These are phyloP conservation scores for Leptatherina wallacei DNA, from an alignment of 2,797 vertebrate genomes.

Conservation along the genomic window DNA sequence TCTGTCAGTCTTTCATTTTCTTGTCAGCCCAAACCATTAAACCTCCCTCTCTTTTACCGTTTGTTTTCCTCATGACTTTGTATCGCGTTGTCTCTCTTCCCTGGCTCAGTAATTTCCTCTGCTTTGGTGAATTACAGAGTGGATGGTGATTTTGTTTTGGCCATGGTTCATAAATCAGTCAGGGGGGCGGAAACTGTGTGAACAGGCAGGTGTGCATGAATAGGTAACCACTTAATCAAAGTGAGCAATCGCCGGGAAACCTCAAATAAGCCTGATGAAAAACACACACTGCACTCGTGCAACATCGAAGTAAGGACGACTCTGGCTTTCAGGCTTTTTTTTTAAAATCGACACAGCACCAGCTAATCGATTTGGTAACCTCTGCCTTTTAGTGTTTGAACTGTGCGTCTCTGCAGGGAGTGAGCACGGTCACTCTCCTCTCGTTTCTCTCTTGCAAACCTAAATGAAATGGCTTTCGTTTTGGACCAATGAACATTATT, in stretches of 20 bases:
- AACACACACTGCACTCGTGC: slow-evolving; percentile 5
- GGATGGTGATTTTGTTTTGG: slow-evolving; percentile 52
- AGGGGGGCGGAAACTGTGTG: slow-evolving; percentile 5
- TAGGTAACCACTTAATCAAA: slow-evolving; percentile 43
- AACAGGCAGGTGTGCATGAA: slow-evolving; percentile 45
- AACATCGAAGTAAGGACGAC: slow-evolving; percentile 1
- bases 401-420: neutral
- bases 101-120: neutral
- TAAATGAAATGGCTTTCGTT: slow-evolving; percentile 58
- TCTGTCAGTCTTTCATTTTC: slow-evolving; percentile 29
- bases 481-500: slow-evolving; percentile 51
- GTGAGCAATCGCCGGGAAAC: slow-evolving; percentile 23
- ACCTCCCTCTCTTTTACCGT: neutral
- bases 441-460: slow-evolving; percentile 39
- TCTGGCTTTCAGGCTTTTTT: slow-evolving; percentile 26
- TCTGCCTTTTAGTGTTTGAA: slow-evolving; percentile 25
- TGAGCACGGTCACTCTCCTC: slow-evolving; percentile 7
- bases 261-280: slow-evolving; percentile 12
- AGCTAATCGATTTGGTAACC: slow-evolving; percentile 60
- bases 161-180: slow-evolving; percentile 54
- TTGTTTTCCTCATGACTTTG: slow-evolving; percentile 29
- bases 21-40: slow-evolving; percentile 18
- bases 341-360: slow-evolving; percentile 36
- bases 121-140: slow-evolving; percentile 23
- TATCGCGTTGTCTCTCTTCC: slow-evolving; percentile 5